Evolutionary conservation across 37 sponge, comb jelly and placozoan genomes (phyloP), one percentile per base, ranked within the genome.

Genomic region (Crambe crambe): DNA sequence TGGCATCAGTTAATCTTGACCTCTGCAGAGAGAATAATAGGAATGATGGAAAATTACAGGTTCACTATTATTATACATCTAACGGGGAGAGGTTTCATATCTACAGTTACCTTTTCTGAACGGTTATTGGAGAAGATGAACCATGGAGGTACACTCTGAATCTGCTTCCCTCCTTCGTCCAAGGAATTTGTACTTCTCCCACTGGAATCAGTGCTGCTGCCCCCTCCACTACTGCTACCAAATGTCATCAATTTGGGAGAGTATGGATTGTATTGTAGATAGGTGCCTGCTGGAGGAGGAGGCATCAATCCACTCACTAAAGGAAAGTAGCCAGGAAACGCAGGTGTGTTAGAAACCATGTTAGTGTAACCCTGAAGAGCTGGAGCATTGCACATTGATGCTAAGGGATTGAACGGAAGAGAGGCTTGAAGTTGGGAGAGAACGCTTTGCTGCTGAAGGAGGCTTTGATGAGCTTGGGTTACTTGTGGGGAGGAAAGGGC

Each of bases 71-170:
- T n/a, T 37, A 72, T 72, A 25, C 44, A 72, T 4, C 8, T 34
- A n/a, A n/a, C n/a, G n/a, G n/a, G n/a, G n/a, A n/a, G n/a, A n/a
- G n/a, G n/a, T n/a, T n/a, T n/a, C n/a, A n/a, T n/a, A n/a, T n/a
- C n/a, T n/a, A 70, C 29, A 40, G 72, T 47, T 29, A 87, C 87
- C 87, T 87, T 87, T 38, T 87, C 87, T 9, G 81, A 67, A 31
- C 61, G 73, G 58, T 75, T 87, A 15, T 75, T 73, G 58, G 80
- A 43, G 68, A 80, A 87, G 62, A 87, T 87, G 57, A 80, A 87
- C 87, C 87, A 80, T 9, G 87, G 87, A 22, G 87, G 87, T 1
- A 87, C 87, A 74, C 87, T 87, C 70, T 87, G 81, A 36, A 87
- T 47, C 69, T 73, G 75, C 39, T 29, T 70, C 36, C 25, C 12